Evolutionary conservation across 2,888 invertebrate species (phyloP).

Genomic region (Busseola fusca): DNA sequence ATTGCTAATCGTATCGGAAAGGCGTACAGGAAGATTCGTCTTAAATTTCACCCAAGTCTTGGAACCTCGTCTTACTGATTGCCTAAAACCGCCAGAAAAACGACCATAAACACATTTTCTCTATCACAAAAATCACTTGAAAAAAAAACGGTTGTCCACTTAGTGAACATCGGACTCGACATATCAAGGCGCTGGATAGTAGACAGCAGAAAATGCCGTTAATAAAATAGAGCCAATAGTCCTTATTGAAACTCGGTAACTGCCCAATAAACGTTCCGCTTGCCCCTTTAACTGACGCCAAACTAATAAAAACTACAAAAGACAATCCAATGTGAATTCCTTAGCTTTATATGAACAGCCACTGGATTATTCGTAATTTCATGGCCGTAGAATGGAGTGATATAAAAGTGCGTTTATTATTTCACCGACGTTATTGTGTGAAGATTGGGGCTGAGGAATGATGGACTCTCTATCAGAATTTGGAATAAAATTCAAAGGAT

Average conservation of each 20-base stretch:
- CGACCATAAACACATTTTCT: not conserved
- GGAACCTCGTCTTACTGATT: not conserved
- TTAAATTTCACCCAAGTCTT: too few relatives aligned
- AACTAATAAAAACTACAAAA: constrained; percentile 71
- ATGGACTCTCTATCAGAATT: not conserved
- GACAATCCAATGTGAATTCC: constrained; percentile 72
- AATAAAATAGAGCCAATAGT: constrained; percentile 72
- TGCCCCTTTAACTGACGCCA: constrained; percentile 68
- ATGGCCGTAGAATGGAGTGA: constrained; percentile 40
- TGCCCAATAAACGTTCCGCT: constrained; percentile 76
- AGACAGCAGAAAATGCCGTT: constrained; percentile 35
- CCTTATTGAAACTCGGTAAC: constrained; percentile 79
- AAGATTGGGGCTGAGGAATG: constrained; percentile 1
- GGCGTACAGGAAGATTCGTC: not conserved
- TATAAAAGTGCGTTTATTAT: constrained; percentile 48
- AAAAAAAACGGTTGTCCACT: not conserved
- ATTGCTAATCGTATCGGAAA: not conserved
- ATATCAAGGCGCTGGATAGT: constrained; percentile 13
- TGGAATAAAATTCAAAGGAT: too few relatives aligned
- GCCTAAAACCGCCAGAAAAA: not conserved
- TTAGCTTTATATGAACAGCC: constrained; percentile 59
- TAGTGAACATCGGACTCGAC: not conserved
- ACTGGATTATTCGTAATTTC: constrained; percentile 64
- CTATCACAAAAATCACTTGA: not conserved
- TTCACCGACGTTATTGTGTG: constrained; percentile 34